A percentile compares a stretch with the other conserved stretches of the same genome.
Conservation (phyloP, 2,113 vertebrate genomes). For the Xiphophorus hellerii region DNA sequence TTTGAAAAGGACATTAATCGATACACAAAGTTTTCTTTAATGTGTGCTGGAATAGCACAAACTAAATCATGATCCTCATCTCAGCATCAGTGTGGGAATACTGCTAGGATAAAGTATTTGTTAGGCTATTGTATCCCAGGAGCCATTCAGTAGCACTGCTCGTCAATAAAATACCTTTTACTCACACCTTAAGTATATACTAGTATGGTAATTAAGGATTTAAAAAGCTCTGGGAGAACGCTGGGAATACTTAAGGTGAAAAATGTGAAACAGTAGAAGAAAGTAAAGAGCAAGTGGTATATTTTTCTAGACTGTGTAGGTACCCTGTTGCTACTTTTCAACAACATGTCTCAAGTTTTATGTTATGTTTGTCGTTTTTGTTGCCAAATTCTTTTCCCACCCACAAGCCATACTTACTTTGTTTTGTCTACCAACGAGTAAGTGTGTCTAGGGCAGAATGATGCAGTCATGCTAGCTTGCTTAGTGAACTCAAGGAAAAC, state of each 20-base stretch:
- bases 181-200: not conserved
- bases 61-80: not conserved
- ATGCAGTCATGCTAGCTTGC: constrained; percentile 8
- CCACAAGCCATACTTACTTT: constrained; percentile 50
- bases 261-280: too few relatives aligned
- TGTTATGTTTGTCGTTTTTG: constrained; percentile 2
- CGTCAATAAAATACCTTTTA: not conserved
- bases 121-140: not conserved
- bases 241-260: not conserved
- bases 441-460: constrained; percentile 53
- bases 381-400: constrained; percentile 21
- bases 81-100: not conserved
- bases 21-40: not conserved
- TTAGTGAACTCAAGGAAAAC: constrained; percentile 22
- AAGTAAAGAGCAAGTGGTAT: not conserved
- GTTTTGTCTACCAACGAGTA: constrained; percentile 70
- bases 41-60: too few relatives aligned
- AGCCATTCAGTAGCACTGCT: not conserved
- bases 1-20: not conserved
- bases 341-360: not conserved
- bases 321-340: not conserved
- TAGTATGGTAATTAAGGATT: too few relatives aligned
- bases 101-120: not conserved
- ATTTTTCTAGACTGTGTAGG: too few relatives aligned
- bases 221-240: not conserved